phyloP scores from a whole-genome alignment of 2,797 vertebrate genomes.

The Phylloscopus collybita region DNA sequence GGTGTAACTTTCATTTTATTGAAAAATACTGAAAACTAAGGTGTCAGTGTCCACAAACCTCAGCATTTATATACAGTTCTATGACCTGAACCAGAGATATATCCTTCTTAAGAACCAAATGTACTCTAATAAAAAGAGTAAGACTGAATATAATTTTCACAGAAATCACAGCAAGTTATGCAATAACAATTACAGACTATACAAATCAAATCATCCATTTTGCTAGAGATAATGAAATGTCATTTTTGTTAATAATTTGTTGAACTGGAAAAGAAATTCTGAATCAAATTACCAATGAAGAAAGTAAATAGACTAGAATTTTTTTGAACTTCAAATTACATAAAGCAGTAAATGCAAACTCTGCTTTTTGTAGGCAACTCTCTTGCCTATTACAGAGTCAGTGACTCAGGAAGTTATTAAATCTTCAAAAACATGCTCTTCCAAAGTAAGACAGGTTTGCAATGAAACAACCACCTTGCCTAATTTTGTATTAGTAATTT shows the following conservation, averaged over 20 bases:
- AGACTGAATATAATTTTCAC: neutral
- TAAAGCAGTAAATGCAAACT: neutral
- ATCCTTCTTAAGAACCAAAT: neutral
- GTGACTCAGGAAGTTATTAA: neutral
- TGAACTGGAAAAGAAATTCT: neutral
- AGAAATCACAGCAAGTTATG: neutral
- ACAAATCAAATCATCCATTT: slow-evolving; percentile 5
- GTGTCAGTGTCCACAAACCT: neutral
- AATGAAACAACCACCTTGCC: neutral
- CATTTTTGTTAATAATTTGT: slow-evolving; percentile 2
- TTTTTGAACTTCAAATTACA: neutral
- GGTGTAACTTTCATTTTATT: neutral
- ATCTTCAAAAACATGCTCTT: neutral
- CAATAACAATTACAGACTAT: neutral
- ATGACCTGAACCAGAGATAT: neutral
- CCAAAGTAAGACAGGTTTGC: neutral
- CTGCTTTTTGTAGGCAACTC: neutral
- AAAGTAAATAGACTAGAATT: neutral
- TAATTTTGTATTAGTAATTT: neutral
- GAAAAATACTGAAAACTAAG: neutral
- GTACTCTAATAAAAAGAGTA: neutral
- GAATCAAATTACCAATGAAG: neutral
- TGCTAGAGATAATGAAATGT: slow-evolving; percentile 2
- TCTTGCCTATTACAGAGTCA: neutral
- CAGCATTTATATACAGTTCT: neutral